These are phyloP conservation scores for Chloroclysta siterata DNA, from an alignment of 2,888 invertebrate genomes.

Conservation along the genomic window DNA sequence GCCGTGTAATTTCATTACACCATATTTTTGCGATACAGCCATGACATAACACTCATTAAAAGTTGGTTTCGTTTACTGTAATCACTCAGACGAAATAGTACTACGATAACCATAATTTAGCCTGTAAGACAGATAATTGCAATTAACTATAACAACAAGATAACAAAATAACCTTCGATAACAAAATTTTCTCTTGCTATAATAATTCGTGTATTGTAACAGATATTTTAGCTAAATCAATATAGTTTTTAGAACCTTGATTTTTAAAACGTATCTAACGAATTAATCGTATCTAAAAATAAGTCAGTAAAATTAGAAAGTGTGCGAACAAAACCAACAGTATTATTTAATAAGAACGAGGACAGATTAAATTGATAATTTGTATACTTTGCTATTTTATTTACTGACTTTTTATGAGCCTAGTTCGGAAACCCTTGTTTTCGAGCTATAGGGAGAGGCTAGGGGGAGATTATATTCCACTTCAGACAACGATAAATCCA, in stretches of 20 bases:
- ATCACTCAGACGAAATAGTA: background rate
- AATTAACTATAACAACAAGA: background rate
- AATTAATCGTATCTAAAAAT: background rate
- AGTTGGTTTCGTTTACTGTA: background rate
- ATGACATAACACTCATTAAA: background rate
- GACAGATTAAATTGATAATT: background rate
- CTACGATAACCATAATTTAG: background rate
- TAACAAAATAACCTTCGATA: too few relatives aligned
- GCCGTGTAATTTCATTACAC: slow-evolving; percentile 2
- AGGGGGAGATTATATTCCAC: too few relatives aligned
- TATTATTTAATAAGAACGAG: background rate
- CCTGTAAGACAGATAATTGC: background rate
- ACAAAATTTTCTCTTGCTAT: too few relatives aligned
- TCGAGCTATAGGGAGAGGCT: too few relatives aligned
- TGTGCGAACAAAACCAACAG: background rate
- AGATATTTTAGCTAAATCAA: background rate
- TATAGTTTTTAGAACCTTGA: background rate
- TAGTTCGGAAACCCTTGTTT: too few relatives aligned
- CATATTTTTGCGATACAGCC: background rate
- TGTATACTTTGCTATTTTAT: background rate
- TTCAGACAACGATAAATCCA: too few relatives aligned
- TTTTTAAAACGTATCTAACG: background rate
- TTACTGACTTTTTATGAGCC: too few relatives aligned
- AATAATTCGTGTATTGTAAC: too few relatives aligned
- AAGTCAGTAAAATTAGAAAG: background rate